Evolutionary conservation across 2,113 vertebrate genomes (phyloP), one percentile per base, ranked within the genome.

Genomic region (Helogale parvula): DNA sequence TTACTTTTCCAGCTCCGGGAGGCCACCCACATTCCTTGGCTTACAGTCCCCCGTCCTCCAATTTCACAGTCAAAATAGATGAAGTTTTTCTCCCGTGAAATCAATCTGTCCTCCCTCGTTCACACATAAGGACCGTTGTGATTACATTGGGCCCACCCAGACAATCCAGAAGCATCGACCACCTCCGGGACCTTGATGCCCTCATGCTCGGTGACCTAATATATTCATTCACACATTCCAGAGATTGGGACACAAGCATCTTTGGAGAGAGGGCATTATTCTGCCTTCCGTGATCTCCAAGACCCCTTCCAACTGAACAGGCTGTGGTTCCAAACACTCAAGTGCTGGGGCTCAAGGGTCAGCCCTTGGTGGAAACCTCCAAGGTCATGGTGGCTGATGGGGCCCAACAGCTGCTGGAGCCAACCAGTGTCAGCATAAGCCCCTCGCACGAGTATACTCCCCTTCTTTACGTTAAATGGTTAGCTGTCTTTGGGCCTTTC

Each of bases 391-490:
- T 2, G 0, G 8, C 33, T 3, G 33, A 41, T 2, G 15, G 50
- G 33, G 57, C 41, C 80, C 50, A 33, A 35, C 72, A 65, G 83
- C 60, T 9, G 0, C 71, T 47, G 16, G 25, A 80, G 25, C 76
- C 7, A 1, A 12, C 0, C 38, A 12, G 13, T 16, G 1, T 38
- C 0, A 0, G 2, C 25, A 3, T 25, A 16, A 68, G 27, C 65
- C 33, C 45, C 38, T 86, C 6, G 2, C 13, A 1, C 2, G 6
- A 45, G 21, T 29, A 21, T 21, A 5, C 19, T 21, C n/a, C 10
- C 2, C 0, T 54, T 71, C 79, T 88, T 81, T 21, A 25, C 60
- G 80, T 77, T 80, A 47, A 25, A 17, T 16, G 27, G 35, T 66
- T 50, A 74, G 15, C 66, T 93, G 50, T 88, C 80, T 95, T 65